Evolutionary conservation across 1,140 invertebrate species (phyloP).

Genomic region (Pygmarrhopalites habei): DNA sequence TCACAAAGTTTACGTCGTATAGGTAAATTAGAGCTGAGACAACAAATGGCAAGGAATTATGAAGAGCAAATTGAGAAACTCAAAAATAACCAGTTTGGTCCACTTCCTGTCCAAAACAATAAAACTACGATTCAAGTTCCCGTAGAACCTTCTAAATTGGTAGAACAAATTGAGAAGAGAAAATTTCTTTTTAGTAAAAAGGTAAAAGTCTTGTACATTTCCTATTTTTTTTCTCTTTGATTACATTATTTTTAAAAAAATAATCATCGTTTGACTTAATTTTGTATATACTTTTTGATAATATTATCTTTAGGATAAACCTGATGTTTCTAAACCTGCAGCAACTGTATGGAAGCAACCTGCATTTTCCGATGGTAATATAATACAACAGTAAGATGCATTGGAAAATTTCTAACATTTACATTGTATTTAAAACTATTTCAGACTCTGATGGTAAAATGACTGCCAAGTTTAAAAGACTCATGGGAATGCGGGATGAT

Average conservation of each 20-base stretch:
- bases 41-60: conserved; percentile 25
- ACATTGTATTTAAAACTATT: too few relatives aligned
- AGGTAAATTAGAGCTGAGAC: conserved; percentile 21
- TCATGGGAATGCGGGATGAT: conserved; percentile 86
- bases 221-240: too few relatives aligned
- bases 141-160: conserved; percentile 72
- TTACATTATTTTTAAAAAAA: too few relatives aligned
- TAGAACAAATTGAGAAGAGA: conserved; percentile 80
- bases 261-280: too few relatives aligned
- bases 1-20: too few relatives aligned
- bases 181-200: conserved; percentile 83
- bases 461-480: conserved; percentile 85
- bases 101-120: conserved; percentile 1
- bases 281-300: too few relatives aligned
- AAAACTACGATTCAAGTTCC: conserved; percentile 38
- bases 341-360: conserved; percentile 71
- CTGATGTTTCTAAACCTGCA: too few relatives aligned
- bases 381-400: too few relatives aligned
- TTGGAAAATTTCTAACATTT: too few relatives aligned
- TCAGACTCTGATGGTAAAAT: conserved; percentile 85
- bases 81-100: conserved; percentile 11
- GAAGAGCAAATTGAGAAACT: conserved; percentile 28
- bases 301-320: conserved; percentile 11
- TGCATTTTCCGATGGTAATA: conserved; percentile 73
- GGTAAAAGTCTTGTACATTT: too few relatives aligned